A percentile compares a stretch with the other conserved stretches of the same genome.
Conservation (phyloP, 2,113 vertebrate species). For the Ursus arctos region DNA sequence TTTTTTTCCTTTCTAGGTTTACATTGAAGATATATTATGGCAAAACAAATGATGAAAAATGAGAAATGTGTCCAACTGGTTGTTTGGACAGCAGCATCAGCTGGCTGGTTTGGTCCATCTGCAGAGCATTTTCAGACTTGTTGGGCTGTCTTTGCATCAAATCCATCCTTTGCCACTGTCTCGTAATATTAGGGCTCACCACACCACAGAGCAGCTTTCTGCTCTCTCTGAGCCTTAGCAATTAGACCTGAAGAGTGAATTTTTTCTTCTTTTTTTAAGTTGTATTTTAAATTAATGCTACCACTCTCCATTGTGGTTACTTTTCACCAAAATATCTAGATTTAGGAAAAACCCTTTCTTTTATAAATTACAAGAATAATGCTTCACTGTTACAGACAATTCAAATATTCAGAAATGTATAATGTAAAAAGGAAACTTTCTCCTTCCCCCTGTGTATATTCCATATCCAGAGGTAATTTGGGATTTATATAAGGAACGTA, state of each 20-base stretch:
- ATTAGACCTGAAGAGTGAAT: too few relatives aligned
- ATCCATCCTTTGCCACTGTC: rapidly evolving
- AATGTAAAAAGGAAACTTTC: neutral
- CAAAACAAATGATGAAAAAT: slow-evolving; percentile 48
- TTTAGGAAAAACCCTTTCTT: neutral
- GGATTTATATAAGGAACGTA: neutral
- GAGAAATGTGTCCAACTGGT: neutral
- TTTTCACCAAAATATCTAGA: neutral
- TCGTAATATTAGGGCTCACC: rapidly evolving
- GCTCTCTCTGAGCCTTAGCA: neutral
- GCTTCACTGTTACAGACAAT: neutral
- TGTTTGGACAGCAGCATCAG: neutral
- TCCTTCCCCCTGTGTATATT: neutral
- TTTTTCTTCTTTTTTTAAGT: neutral
- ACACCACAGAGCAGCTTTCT: too few relatives aligned
- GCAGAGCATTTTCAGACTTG: rapidly evolving
- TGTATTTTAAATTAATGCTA: neutral
- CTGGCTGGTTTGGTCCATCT: neutral
- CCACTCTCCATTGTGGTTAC: neutral
- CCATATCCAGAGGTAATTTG: too few relatives aligned
- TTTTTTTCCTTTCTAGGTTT: slow-evolving; percentile 8
- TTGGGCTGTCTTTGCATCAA: rapidly evolving
- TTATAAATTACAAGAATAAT: neutral
- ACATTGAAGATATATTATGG: neutral
- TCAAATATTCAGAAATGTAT: neutral